A percentile compares a stretch with the other conserved stretches of the same genome.
phyloP scores from a whole-genome alignment of 2,797 vertebrate species.

The Amblyopsis hoosieri region DNA sequence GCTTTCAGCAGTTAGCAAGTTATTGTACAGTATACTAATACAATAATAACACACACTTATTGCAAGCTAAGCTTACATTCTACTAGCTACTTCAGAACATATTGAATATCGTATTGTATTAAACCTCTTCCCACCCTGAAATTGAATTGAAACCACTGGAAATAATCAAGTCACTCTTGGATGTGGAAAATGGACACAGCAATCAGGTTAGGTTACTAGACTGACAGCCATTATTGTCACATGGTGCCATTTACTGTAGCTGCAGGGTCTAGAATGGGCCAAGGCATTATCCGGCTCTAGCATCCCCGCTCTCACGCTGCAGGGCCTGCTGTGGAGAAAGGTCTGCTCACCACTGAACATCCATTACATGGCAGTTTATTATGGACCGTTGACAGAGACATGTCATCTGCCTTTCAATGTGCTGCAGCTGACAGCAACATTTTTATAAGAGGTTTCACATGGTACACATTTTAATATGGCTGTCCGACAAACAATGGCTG shows the following conservation, averaged over 20 bases:
- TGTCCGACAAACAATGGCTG: conserved; percentile 14
- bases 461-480: conserved; percentile 12
- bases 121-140: conserved; percentile 17
- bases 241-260: conserved; percentile 22
- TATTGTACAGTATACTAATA: background rate
- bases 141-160: conserved; percentile 18
- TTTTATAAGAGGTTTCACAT: too few species aligned
- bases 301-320: conserved; percentile 33
- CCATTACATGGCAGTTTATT: conserved; percentile 40
- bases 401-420: conserved; percentile 34
- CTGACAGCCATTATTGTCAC: conserved; percentile 26
- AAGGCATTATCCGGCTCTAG: conserved; percentile 19
- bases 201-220: conserved; percentile 24
- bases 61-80: background rate
- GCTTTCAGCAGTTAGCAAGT: background rate
- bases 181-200: conserved; percentile 17
- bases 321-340: conserved; percentile 24
- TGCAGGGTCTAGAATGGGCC: conserved; percentile 2
- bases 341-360: conserved; percentile 9
- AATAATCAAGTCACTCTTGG: conserved; percentile 12
- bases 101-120: conserved; percentile 14
- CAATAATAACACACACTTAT: conserved; percentile 1
- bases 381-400: conserved; percentile 32
- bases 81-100: background rate
- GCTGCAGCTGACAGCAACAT: conserved; percentile 18